Conservation (phyloP, 92 coral and sea anemone genomes). For the Diadumene lineata region DNA sequence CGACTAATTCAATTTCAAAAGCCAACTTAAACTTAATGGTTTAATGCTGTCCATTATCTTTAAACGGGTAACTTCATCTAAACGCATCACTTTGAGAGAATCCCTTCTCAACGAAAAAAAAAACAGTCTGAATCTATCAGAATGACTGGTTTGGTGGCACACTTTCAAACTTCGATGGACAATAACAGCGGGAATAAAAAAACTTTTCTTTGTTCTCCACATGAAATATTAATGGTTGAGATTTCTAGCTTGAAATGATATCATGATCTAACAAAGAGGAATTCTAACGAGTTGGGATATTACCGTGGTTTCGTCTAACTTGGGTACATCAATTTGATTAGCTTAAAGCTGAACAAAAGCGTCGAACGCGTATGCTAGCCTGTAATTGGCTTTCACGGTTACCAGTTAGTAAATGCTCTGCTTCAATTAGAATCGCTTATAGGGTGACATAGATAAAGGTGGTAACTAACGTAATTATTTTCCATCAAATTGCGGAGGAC, state of each 20-base stretch:
- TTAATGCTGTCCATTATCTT: not conserved
- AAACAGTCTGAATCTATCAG: not conserved
- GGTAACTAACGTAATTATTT: not conserved
- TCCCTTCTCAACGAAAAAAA: not conserved
- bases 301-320: not conserved
- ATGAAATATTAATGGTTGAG: constrained; percentile 2
- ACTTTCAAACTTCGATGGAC: not conserved
- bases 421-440: not conserved
- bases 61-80: not conserved
- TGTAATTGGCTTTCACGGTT: not conserved
- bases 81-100: not conserved
- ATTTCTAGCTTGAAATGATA: not conserved
- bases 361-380: not conserved
- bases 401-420: not conserved
- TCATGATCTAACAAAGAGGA: constrained; percentile 3
- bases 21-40: not conserved
- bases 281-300: not conserved
- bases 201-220: not conserved
- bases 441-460: not conserved
- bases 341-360: not conserved
- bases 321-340: not conserved
- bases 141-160: not conserved
- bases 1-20: not conserved
- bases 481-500: not conserved
- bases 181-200: not conserved